These are phyloP conservation scores for Muscicapa comitata DNA, from an alignment of 2,797 vertebrate species.

Conservation along the genomic window DNA sequence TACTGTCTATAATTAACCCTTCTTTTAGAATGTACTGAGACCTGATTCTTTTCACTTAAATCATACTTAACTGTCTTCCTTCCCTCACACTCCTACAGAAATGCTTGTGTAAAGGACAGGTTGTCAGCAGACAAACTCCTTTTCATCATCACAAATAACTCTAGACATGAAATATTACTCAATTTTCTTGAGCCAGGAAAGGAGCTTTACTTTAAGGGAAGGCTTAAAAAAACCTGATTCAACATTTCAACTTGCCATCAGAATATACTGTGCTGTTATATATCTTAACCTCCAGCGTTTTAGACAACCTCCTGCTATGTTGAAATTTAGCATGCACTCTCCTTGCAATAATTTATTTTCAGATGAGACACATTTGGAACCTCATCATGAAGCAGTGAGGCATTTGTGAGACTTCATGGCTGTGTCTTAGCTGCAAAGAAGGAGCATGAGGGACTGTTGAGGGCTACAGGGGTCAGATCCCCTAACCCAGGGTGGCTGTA, in stretches of 20 bases:
- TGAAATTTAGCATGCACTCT: neutral
- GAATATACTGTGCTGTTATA: neutral
- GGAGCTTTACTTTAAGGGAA: slow-evolving; percentile 36
- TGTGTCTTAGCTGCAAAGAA: neutral
- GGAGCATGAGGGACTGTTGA: neutral
- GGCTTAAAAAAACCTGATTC: slow-evolving; percentile 27
- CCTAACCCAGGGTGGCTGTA: neutral
- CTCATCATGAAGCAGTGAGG: neutral
- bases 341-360: neutral
- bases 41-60: slow-evolving; percentile 8
- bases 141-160: slow-evolving; percentile 53
- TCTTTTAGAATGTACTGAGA: neutral
- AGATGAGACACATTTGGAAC: neutral
- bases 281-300: neutral
- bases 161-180: slow-evolving; percentile 42
- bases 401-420: neutral
- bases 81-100: neutral
- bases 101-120: neutral
- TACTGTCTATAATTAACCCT: neutral
- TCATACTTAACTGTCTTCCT: neutral
- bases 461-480: neutral
- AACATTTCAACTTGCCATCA: slow-evolving; percentile 42
- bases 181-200: slow-evolving; percentile 25
- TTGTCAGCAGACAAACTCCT: slow-evolving; percentile 39
- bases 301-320: neutral